Percentiles rank a stretch among this genome's conserved stretches.
phyloP scores from a whole-genome alignment of 2,797 vertebrate species.

The Takifugu ocellatus region DNA sequence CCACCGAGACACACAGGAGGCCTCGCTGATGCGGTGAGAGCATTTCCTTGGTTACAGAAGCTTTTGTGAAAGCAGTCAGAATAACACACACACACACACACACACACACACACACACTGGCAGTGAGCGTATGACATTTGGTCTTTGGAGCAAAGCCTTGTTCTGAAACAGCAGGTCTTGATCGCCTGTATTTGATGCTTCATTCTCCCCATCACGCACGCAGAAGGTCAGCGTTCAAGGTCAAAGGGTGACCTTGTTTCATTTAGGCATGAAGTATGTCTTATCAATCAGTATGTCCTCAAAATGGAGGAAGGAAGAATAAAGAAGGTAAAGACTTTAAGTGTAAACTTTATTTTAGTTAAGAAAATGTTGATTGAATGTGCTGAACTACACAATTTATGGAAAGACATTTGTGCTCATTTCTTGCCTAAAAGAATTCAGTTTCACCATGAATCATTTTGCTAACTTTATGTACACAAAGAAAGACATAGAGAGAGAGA shows the following conservation, averaged over 20 bases:
- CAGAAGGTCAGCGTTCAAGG: slow-evolving; percentile 27
- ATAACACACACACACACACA: slow-evolving; percentile 21
- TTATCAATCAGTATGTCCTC: slow-evolving; percentile 48
- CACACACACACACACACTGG: background rate
- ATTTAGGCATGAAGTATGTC: slow-evolving; percentile 23
- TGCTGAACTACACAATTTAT: too few species aligned
- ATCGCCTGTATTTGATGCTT: slow-evolving; percentile 36
- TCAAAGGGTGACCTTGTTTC: slow-evolving; percentile 48
- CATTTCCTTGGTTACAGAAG: slow-evolving; percentile 50
- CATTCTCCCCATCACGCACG: slow-evolving; percentile 2
- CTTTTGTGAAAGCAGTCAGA: slow-evolving; percentile 26
- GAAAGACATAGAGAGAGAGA: too few species aligned
- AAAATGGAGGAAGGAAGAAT: slow-evolving; percentile 14
- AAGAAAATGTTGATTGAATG: too few species aligned
- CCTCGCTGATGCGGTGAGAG: slow-evolving; percentile 55
- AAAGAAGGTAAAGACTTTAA: background rate
- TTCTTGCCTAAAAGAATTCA: background rate
- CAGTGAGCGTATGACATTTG: slow-evolving; percentile 32
- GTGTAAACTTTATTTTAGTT: too few species aligned
- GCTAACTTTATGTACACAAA: too few species aligned
- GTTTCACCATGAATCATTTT: background rate
- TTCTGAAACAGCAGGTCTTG: slow-evolving; percentile 20
- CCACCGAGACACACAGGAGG: slow-evolving; percentile 53
- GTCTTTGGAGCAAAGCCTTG: slow-evolving; percentile 22
- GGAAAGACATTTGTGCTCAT: background rate